phyloP scores from a whole-genome alignment of 2,113 vertebrate genomes.

The Suncus etruscus region DNA sequence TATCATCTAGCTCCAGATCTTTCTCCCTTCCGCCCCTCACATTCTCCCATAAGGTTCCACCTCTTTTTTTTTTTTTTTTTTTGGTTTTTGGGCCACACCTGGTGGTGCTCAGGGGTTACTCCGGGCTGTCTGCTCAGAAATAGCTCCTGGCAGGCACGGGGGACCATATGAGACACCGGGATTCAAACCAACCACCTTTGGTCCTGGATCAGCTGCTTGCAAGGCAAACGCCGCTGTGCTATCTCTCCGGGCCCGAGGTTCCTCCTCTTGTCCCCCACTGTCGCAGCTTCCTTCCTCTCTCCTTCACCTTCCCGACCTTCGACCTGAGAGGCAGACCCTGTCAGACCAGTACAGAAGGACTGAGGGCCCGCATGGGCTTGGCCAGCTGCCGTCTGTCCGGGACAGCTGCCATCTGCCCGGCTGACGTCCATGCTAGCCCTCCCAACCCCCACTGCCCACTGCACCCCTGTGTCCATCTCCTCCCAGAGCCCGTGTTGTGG shows the following conservation, averaged over 20 bases:
- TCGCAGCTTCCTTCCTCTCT: background rate
- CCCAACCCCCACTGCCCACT: background rate
- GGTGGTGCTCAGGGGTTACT: no score
- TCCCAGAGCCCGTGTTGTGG: conserved; percentile 87
- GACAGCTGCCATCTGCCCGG: conserved; percentile 72
- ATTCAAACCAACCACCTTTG: no score
- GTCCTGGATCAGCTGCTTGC: no score
- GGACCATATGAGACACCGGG: no score
- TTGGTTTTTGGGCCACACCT: no score
- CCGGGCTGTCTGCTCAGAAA: no score
- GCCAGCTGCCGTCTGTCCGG: conserved; percentile 67
- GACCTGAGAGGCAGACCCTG: background rate
- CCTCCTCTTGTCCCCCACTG: background rate
- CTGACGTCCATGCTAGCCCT: background rate
- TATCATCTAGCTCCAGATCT: background rate
- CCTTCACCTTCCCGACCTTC: background rate
- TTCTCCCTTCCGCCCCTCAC: background rate
- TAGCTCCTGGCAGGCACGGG: no score
- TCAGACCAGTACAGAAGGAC: conserved; percentile 45
- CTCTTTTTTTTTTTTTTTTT: no score
- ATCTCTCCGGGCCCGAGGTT: no score
- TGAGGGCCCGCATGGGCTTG: background rate
- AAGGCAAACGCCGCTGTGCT: no score
- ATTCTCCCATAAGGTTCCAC: background rate
- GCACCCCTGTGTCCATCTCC: conserved; percentile 60